phyloP scores from a whole-genome alignment of 2,797 vertebrate species.

The Smutsia gigantea region DNA sequence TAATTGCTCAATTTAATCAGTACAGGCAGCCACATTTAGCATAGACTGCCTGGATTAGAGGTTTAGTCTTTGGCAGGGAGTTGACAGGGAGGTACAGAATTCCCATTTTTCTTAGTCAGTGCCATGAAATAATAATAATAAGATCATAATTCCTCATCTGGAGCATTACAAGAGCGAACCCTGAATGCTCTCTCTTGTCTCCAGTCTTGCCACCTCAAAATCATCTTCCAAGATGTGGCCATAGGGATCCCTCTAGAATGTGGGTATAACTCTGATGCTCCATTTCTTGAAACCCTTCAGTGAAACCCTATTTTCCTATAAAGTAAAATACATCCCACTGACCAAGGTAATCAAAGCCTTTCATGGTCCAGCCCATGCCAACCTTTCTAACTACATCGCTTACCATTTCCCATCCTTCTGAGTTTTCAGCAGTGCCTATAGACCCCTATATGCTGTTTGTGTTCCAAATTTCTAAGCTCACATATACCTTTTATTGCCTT shows the following conservation, averaged over 20 bases:
- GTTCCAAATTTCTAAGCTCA: neutral
- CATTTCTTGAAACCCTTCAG: neutral
- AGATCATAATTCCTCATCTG: neutral
- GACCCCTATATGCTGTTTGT: neutral
- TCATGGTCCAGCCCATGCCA: neutral
- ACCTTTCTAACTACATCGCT: neutral
- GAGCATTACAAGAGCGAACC: neutral
- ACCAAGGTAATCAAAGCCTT: neutral
- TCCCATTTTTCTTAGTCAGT: neutral
- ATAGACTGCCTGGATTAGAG: neutral
- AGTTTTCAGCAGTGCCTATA: neutral
- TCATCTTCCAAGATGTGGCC: neutral
- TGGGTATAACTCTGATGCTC: neutral
- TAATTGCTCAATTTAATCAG: conserved; percentile 49
- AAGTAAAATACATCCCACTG: neutral
- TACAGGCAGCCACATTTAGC: neutral
- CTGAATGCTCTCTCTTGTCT: neutral
- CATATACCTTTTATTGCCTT: neutral
- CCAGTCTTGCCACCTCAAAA: neutral
- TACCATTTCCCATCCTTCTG: neutral
- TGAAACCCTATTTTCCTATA: neutral
- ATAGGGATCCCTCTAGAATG: neutral
- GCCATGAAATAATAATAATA: neutral
- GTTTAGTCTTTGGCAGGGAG: neutral
- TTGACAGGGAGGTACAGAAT: neutral